Percentiles rank a stretch among this genome's conserved stretches.
Evolutionary conservation across 1,140 invertebrate genomes (phyloP).

Genomic region (Platyscapa corneri): DNA sequence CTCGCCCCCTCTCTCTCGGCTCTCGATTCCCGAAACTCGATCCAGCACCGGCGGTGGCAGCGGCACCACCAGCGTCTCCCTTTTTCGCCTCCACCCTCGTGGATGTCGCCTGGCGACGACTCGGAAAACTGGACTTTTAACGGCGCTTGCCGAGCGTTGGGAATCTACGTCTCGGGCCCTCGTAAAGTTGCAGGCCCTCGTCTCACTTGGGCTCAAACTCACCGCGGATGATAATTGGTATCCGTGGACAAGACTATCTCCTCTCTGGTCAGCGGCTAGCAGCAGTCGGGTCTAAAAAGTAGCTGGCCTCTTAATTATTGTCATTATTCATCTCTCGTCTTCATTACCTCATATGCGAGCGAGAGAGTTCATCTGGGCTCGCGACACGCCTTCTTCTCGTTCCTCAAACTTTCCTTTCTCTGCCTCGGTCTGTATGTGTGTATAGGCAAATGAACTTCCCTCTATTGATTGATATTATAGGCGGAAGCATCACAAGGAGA

Average conservation of each 20-base stretch:
- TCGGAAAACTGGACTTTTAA: too few relatives aligned
- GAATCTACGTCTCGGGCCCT: too few relatives aligned
- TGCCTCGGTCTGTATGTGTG: background rate
- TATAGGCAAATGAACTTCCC: slow-evolving; percentile 39
- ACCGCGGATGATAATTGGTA: background rate
- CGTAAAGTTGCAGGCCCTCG: too few relatives aligned
- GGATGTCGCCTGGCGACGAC: too few relatives aligned
- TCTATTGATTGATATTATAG: slow-evolving; percentile 40
- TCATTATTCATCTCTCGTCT: slow-evolving; percentile 35
- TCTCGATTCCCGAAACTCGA: background rate
- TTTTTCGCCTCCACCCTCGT: too few relatives aligned
- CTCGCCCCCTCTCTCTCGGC: too few relatives aligned
- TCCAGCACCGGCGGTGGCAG: background rate
- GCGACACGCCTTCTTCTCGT: slow-evolving; percentile 2
- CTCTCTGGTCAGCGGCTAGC: too few relatives aligned
- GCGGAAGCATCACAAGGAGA: background rate
- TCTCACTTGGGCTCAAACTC: background rate
- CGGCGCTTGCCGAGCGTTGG: too few relatives aligned
- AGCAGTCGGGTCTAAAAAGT: background rate
- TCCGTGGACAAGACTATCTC: too few relatives aligned
- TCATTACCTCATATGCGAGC: slow-evolving; percentile 21
- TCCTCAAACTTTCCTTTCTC: background rate
- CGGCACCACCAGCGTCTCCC: too few relatives aligned
- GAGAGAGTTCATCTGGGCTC: background rate
- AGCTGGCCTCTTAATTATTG: slow-evolving; percentile 38